Percentiles rank a stretch among this genome's conserved stretches.
Conservation (phyloP, 2,113 vertebrate genomes). For the Numida meleagris region DNA sequence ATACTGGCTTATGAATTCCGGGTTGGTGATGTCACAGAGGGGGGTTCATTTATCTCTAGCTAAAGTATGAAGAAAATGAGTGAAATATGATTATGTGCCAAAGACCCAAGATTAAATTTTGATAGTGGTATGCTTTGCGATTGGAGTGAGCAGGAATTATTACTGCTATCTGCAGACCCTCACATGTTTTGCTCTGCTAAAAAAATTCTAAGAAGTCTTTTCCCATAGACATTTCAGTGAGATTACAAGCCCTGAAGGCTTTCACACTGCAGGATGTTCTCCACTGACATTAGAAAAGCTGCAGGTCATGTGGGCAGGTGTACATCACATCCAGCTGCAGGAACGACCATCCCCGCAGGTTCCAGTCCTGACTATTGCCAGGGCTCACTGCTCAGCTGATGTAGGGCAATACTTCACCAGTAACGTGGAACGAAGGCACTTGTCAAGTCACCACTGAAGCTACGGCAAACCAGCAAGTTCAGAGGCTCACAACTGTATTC, state of each 20-base stretch:
- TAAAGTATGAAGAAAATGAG: constrained; percentile 53
- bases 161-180: constrained; percentile 10
- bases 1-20: constrained; percentile 39
- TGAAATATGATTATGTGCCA: constrained; percentile 57
- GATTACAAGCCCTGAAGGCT: constrained; percentile 1
- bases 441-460: not conserved
- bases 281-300: constrained; percentile 52
- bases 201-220: not conserved
- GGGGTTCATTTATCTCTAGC: constrained; percentile 55
- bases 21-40: constrained; percentile 60
- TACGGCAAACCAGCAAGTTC: not conserved
- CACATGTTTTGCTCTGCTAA: not conserved
- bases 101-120: constrained; percentile 61
- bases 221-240: not conserved
- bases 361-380: not conserved
- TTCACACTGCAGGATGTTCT: constrained; percentile 5
- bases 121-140: not conserved
- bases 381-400: not conserved
- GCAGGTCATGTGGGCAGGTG: not conserved
- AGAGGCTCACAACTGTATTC: accelerated
- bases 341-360: not conserved
- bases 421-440: not conserved
- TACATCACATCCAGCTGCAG: not conserved
- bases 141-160: constrained; percentile 35
- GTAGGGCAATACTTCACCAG: not conserved